Conservation (phyloP, 2,113 vertebrate species). For the Numenius arquata region DNA sequence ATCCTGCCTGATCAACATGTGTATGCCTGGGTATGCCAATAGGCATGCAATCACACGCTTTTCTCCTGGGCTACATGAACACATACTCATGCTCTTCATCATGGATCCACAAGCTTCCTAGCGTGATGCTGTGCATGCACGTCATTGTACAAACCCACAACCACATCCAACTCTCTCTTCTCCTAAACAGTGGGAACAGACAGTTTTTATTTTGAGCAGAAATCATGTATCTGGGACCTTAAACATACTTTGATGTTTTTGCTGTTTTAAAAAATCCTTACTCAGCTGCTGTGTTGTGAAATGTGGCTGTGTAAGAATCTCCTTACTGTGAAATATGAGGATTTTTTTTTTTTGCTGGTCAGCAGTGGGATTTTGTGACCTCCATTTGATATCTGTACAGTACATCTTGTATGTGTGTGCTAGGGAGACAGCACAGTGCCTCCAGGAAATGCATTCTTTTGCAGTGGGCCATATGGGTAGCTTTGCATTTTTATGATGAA, state of each 20-base stretch:
- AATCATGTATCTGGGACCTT: neutral
- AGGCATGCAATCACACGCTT: neutral
- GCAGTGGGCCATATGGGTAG: slow-evolving; percentile 49
- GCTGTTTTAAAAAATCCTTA: slow-evolving; percentile 30
- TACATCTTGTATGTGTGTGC: neutral
- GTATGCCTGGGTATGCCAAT: neutral
- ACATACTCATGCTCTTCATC: neutral
- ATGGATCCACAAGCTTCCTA: neutral
- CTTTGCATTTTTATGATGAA: slow-evolving; percentile 52
- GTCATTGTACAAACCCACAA: neutral
- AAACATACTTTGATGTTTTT: slow-evolving; percentile 18
- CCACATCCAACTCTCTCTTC: neutral
- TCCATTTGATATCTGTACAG: slow-evolving; percentile 13
- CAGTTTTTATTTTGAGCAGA: slow-evolving; percentile 5
- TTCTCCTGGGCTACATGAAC: neutral
- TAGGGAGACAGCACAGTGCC: slow-evolving; percentile 29
- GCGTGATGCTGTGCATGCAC: neutral
- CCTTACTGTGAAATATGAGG: neutral
- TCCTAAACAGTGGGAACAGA: neutral
- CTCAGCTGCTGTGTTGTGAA: slow-evolving; percentile 44
- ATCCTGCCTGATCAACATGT: neutral
- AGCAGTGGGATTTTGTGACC: slow-evolving; percentile 44
- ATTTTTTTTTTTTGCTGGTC: neutral
- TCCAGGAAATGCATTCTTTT: slow-evolving; percentile 65
- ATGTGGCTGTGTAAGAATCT: slow-evolving; percentile 21